Base-by-base conservation (phyloP, 2,113 vertebrate genomes). In the Zonotrichia leucophrys region DNA sequence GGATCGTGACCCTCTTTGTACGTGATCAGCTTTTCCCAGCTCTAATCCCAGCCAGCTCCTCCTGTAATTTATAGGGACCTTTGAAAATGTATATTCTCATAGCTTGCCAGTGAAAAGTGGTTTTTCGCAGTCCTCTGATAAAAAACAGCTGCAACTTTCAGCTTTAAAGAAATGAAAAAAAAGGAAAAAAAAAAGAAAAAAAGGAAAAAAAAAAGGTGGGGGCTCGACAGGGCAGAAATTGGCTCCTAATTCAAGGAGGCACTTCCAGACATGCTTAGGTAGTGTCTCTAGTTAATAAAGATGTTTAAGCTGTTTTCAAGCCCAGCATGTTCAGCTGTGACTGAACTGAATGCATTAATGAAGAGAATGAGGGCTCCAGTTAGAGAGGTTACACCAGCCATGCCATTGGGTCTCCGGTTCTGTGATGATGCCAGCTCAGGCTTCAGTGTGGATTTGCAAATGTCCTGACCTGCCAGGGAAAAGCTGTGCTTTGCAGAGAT, bases 1-100 rank as follows among this genome's bases (percentile, higher is more conserved):
- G 95, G 94, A 94, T 96, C 85, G 0, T 53, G 95, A 94, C 88
- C 94, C 79, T 89, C 88, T 75, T 78, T 92, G 88, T 95, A 89
- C 47, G 72, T 95, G 90, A 96, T 90, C 88, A 83, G 82, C 92
- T 96, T 95, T 94, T 80, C 73, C 64, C 60, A 10, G 76, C 74
- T 94, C 90, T 96, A 94, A 94, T 94, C 92, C 80, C 73, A 3
- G 9, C 86, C 86, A 90, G 10, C 69, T 89, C 80, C 55, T 70
- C 62, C 47, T 0, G 74, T 91, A 92, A 93, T 96, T 94, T 90
- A 67, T 68, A 66, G 69, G 58, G 79, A 52, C 75, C 68, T 86
- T 85, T 88, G 83, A 81, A 89, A 86, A 86, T 41, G 44, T 89
- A 30, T 64, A 49, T 90, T 56, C 49, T 42, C 1, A 7, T 23